A percentile compares a stretch with the other conserved stretches of the same genome.
Conservation (phyloP, 2,888 invertebrate species). For the Drosophila barbarae region DNA sequence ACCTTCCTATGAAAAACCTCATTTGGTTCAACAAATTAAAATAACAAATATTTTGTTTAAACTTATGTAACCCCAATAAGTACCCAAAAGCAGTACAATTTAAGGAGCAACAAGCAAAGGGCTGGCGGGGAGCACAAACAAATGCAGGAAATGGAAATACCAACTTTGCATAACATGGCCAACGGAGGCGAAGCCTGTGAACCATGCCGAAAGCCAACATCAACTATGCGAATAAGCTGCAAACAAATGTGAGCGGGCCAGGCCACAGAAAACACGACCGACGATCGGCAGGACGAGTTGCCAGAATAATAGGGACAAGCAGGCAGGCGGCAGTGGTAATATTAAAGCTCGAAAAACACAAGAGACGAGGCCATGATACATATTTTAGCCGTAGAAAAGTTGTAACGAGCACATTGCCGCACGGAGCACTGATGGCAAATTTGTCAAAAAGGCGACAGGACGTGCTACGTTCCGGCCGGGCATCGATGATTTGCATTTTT, state of each 20-base stretch:
- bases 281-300: conserved; percentile 16
- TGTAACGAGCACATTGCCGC: conserved; percentile 53
- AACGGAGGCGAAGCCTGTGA: not conserved
- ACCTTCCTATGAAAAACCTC: not conserved
- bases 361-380: conserved; percentile 40
- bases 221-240: conserved; percentile 17
- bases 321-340: conserved; percentile 26
- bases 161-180: conserved; percentile 17
- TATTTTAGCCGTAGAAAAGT: conserved; percentile 53
- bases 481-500: conserved; percentile 72
- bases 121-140: conserved; percentile 8
- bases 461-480: conserved; percentile 24
- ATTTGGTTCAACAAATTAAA: not conserved
- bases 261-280: conserved; percentile 25
- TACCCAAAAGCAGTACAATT: not conserved
- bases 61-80: conserved; percentile 4
- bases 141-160: conserved; percentile 25
- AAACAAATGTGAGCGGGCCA: conserved; percentile 22
- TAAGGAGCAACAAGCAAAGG: not conserved
- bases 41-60: conserved; percentile 2
- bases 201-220: conserved; percentile 17
- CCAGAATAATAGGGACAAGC: conserved; percentile 15
- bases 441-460: conserved; percentile 60
- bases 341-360: conserved; percentile 13
- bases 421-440: conserved; percentile 60